Evolutionary conservation across 2,888 invertebrate species (phyloP).

Genomic region (Branchipolynoe longqiensis): DNA sequence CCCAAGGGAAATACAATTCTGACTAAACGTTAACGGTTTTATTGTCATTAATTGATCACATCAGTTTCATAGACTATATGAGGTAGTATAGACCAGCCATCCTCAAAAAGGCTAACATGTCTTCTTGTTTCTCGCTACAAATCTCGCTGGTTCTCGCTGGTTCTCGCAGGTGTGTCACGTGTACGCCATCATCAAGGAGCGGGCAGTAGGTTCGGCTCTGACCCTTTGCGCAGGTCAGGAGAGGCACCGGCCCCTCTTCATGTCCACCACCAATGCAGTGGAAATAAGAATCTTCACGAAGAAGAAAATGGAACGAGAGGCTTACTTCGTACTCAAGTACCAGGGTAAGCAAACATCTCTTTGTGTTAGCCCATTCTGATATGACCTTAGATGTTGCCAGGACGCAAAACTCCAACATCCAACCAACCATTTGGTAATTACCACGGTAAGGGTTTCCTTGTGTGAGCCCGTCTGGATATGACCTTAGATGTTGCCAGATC

Average conservation of each 20-base stretch:
- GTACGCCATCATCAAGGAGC: conserved; percentile 57
- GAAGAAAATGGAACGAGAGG: conserved; percentile 41
- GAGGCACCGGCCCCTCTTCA: conserved; percentile 3
- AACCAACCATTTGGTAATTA: too few species aligned
- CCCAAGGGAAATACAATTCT: background rate
- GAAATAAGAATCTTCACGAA: conserved; percentile 55
- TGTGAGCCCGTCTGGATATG: too few species aligned
- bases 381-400: too few species aligned
- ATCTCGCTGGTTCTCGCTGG: background rate
- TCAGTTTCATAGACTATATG: too few species aligned
- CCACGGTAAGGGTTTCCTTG: too few species aligned
- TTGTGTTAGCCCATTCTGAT: too few species aligned
- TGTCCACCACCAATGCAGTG: conserved; percentile 44
- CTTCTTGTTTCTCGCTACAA: too few species aligned
- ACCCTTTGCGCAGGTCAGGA: conserved; percentile 53
- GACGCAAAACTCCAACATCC: too few species aligned
- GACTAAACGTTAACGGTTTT: background rate
- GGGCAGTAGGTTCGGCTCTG: conserved; percentile 21
- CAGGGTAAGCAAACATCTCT: conserved; percentile 51
- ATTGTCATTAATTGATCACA: background rate
- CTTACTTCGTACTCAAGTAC: conserved; percentile 52
- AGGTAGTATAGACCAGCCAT: too few species aligned
- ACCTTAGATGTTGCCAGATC: too few species aligned
- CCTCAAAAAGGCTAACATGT: too few species aligned
- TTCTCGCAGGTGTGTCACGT: conserved; percentile 54